phyloP scores from a whole-genome alignment of 2,797 vertebrate species.

The Arrhamphus sclerolepis region DNA sequence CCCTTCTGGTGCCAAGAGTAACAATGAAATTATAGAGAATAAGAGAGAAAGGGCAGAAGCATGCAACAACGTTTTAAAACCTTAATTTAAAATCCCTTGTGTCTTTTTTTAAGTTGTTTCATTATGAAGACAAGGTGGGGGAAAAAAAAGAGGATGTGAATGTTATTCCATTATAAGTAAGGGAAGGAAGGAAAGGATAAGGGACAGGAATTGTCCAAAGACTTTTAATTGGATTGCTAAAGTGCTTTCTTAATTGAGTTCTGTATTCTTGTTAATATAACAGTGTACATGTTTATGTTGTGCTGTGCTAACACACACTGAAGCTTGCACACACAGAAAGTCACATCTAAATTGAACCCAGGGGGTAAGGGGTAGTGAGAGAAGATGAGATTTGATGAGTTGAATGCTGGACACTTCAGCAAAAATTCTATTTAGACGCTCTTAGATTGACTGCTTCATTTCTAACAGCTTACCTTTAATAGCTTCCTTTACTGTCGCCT shows the following conservation, averaged over 20 bases:
- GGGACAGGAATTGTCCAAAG: constrained; percentile 82
- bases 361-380: constrained; percentile 80
- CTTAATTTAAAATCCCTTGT: constrained; percentile 78
- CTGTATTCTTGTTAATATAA: constrained; percentile 79
- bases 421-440: constrained; percentile 85
- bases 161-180: constrained; percentile 76
- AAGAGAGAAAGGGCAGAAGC: constrained; percentile 31
- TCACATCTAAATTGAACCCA: constrained; percentile 85
- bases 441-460: constrained; percentile 89
- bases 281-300: constrained; percentile 80
- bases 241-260: constrained; percentile 84
- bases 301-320: constrained; percentile 55
- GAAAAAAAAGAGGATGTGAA: constrained; percentile 46
- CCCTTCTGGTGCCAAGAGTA: constrained; percentile 33
- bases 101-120: constrained; percentile 79
- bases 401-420: constrained; percentile 77
- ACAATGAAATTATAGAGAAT: constrained; percentile 28
- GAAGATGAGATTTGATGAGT: constrained; percentile 83
- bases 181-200: constrained; percentile 52
- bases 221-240: constrained; percentile 88
- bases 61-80: constrained; percentile 71
- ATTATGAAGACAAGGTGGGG: constrained; percentile 76
- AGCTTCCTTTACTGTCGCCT: constrained; percentile 87
- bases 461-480: constrained; percentile 81
- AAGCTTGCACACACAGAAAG: constrained; percentile 34